Base-by-base conservation (phyloP, 2,113 vertebrate genomes). In the Dolichotis patagonum region DNA sequence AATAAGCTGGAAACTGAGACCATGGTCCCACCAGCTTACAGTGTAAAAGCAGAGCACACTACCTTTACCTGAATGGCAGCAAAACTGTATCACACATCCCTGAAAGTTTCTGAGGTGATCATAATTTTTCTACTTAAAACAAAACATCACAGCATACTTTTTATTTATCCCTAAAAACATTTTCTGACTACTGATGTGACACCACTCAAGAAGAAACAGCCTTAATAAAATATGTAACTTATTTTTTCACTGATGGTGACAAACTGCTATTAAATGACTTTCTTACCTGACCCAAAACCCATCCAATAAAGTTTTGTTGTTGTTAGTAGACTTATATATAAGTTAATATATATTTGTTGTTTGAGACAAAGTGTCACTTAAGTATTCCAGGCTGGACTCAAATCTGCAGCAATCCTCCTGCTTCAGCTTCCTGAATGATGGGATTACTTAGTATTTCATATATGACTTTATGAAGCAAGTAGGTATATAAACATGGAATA, bases 191-290 rank as follows among this genome's bases (percentile, higher is more conserved):
- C 35, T 84, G 56, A 95, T 14, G 24, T 91, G 41, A 73, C 26
- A 90, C 32, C 32, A 86, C 38, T 60, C 9, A 41, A 17, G 17
- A 49, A 86, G 89, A 94, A 73, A 92, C 4, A 62, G 16, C 12
- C 28, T 58, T n/a, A 96, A 82, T 32, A 73, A 87, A 69, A 82
- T 38, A 58, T 60, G 65, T 63, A 52, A 43, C 95, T 67, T 49
- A 54, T 58, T 93, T 91, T 93, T 87, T 82, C 19, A 93, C 6
- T 67, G 78, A 28, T 71, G 52, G 26, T 65, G 63, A 94, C 58
- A 81, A 88, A 82, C 14, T 67, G 58, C 65, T 89, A 78, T 32
- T 92, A 96, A 94, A 93, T 17, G 49, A 52, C 28, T 84, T 95
- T 92, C 46, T 91, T 69, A 63, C 82, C 65, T 92, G 30, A 77